phyloP scores from a whole-genome alignment of 1,140 invertebrate species.

The Drosophila sechellia region DNA sequence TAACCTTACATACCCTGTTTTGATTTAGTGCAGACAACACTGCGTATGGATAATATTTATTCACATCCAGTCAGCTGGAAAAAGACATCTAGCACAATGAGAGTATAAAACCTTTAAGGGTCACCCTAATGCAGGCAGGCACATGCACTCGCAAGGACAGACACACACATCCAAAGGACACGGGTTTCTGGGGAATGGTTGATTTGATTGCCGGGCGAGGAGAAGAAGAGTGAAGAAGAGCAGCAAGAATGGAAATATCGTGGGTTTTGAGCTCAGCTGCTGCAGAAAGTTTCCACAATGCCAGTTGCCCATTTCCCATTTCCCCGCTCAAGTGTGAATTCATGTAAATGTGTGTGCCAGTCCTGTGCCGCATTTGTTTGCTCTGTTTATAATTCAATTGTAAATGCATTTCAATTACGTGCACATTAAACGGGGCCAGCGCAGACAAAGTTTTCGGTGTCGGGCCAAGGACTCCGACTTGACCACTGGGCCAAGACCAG shows the following conservation, averaged over 20 bases:
- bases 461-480: slow-evolving; percentile 35
- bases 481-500: slow-evolving; percentile 29
- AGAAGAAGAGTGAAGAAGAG: slow-evolving; percentile 42
- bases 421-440: slow-evolving; percentile 76
- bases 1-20: neutral
- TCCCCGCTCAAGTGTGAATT: slow-evolving; percentile 53
- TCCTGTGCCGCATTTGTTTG: slow-evolving; percentile 67
- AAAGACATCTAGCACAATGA: neutral
- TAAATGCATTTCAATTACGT: slow-evolving; percentile 84
- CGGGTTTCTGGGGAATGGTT: slow-evolving; percentile 71
- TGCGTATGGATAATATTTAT: neutral
- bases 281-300: slow-evolving; percentile 73
- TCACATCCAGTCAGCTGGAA: too few relatives aligned
- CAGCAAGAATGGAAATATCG: slow-evolving; percentile 21
- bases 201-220: slow-evolving; percentile 72
- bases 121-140: slow-evolving; percentile 14
- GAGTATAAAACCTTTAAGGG: neutral
- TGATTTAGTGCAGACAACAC: neutral
- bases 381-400: slow-evolving; percentile 83
- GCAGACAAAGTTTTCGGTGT: slow-evolving; percentile 73
- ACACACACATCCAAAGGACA: slow-evolving; percentile 37
- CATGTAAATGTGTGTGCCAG: slow-evolving; percentile 49
- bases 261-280: slow-evolving; percentile 65
- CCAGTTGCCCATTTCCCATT: slow-evolving; percentile 24
- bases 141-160: neutral